phyloP scores from a whole-genome alignment of 2,113 vertebrate species.

The human region DNA sequence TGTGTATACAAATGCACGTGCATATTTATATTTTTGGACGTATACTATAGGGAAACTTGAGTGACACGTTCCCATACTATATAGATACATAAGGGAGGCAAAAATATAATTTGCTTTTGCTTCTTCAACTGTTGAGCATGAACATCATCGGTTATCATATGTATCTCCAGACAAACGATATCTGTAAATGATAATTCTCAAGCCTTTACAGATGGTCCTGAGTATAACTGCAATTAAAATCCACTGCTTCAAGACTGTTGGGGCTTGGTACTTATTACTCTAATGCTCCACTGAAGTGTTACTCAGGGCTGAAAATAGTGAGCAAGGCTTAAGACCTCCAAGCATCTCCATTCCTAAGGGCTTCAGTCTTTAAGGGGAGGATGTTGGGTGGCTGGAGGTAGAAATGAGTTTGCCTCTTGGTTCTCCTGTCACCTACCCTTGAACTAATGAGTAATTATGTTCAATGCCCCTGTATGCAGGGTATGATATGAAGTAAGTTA shows the following conservation, averaged over 20 bases:
- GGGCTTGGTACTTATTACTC: background rate
- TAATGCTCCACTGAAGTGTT: background rate
- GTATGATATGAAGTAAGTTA: background rate
- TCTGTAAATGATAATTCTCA: background rate
- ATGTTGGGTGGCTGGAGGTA: background rate
- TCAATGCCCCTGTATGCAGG: background rate
- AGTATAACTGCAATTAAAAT: background rate
- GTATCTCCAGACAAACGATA: background rate
- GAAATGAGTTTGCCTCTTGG: background rate
- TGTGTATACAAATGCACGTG: background rate
- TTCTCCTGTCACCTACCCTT: background rate
- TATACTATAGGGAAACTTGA: background rate
- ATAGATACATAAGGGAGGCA: background rate
- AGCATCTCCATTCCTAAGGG: background rate
- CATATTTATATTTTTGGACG: background rate
- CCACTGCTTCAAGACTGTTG: background rate
- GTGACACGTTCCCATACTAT: background rate
- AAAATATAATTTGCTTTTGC: background rate
- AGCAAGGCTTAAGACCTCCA: background rate
- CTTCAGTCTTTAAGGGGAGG: background rate
- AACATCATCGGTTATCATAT: background rate
- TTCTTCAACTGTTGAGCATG: background rate
- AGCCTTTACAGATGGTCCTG: background rate
- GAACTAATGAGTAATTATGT: background rate
- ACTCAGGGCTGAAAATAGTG: background rate